Evolutionary conservation across 2,888 invertebrate genomes (phyloP), one percentile per base, ranked within the genome.

Genomic region (Cosmorhoe ocellata): DNA sequence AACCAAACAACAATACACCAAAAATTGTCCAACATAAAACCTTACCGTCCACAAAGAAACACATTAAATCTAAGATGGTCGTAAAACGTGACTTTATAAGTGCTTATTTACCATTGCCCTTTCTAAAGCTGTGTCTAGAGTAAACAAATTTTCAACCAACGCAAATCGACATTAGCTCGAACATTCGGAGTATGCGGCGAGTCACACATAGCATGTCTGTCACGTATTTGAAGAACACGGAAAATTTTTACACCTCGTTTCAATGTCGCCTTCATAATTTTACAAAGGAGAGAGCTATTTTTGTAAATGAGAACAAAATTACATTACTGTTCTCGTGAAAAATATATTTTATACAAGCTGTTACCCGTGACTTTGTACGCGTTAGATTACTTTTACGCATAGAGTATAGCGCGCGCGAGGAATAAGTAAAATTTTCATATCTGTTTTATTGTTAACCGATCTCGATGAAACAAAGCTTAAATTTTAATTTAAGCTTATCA

Each of bases 31-130:
- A 41, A 64, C 63, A 71, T 63, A 66, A 61, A 70, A 71, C 47
- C 51, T 63, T 59, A 64, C 66, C 56, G 49, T 59, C 69, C 65
- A 73, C 72, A 74, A 71, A 71, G 64, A 59, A 64, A 64, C 54
- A 48, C 65, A 71, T 81, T 74, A 82, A 79, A 76, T 75, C 76
- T 74, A 71, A 76, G 69, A 65, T 65, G 61, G 63, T 56, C 57
- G 58, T 79, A 79, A 81, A 81, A 75, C 61, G 64, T 53, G 67
- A 73, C 66, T 75, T 66, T 66, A 67, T 74, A 74, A 74, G 68
- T 69, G 68, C 70, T 72, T 66, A 70, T 68, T 70, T 69, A 65
- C 54, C 59, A 64, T 61, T 59, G 61, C 56, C 56, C 52, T 61
- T 32, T 44, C 7, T 42, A 42, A 51, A 28, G 51, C 32, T 33